Conservation (phyloP, 2,113 vertebrate genomes). For the Zootoca vivipara region DNA sequence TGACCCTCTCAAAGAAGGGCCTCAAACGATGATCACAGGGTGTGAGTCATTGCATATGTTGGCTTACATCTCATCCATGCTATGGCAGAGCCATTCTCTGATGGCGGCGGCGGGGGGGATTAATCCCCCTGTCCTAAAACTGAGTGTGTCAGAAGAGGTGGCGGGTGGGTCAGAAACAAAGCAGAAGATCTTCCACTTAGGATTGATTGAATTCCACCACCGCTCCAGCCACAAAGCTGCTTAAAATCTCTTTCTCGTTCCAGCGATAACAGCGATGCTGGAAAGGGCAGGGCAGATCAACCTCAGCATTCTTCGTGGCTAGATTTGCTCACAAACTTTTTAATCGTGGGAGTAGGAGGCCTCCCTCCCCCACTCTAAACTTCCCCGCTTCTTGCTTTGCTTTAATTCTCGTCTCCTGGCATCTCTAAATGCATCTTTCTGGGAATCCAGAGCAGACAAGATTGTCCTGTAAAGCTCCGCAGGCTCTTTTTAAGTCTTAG, state of each 20-base stretch:
- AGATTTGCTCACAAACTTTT: background rate
- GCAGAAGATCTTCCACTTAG: conserved; percentile 34
- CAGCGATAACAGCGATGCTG: background rate
- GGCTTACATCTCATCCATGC: background rate
- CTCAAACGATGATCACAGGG: too few species aligned
- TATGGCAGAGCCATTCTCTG: background rate
- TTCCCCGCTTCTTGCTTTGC: too few species aligned
- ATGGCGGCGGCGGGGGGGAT: too few species aligned
- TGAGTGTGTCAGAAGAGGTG: background rate
- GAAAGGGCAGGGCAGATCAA: background rate
- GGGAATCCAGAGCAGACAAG: background rate
- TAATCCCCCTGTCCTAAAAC: background rate
- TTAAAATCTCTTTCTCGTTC: conserved; percentile 22
- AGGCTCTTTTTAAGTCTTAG: background rate
- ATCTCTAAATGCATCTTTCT: background rate
- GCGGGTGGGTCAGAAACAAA: background rate
- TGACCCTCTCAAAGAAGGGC: too few species aligned
- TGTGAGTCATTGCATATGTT: too few species aligned
- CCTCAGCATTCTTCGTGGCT: background rate
- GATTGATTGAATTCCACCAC: background rate
- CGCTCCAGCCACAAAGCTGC: background rate
- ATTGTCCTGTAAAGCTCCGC: background rate
- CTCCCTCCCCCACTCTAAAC: too few species aligned
- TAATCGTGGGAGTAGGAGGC: background rate
- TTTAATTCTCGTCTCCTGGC: background rate